These are phyloP conservation scores for Pangasius djambal DNA, from an alignment of 2,797 vertebrate species.

Conservation along the genomic window DNA sequence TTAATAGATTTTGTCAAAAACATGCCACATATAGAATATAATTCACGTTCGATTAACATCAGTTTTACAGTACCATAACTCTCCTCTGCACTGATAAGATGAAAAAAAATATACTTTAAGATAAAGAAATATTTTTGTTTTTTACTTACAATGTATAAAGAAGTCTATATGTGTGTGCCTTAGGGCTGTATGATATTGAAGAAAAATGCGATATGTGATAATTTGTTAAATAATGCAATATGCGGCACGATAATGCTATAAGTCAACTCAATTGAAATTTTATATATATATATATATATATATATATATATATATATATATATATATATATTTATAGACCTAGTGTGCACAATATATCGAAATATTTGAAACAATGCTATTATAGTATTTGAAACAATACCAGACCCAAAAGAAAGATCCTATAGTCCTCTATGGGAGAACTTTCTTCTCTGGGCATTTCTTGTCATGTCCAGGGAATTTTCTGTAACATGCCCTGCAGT, in stretches of 20 bases:
- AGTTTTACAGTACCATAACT: background rate
- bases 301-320: background rate
- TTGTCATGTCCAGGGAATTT: constrained; percentile 51
- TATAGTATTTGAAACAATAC: background rate
- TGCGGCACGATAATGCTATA: too few species aligned
- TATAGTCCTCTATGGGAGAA: background rate
- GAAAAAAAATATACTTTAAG: background rate
- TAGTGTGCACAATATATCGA: too few species aligned
- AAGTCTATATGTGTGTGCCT: background rate
- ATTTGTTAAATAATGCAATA: too few species aligned
- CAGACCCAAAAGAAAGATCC: constrained; percentile 12
- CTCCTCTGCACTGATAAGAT: background rate
- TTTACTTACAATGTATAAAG: background rate
- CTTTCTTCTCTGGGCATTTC: constrained; percentile 37
- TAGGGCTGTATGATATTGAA: too few species aligned
- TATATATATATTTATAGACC: too few species aligned
- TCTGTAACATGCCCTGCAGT: constrained; percentile 52
- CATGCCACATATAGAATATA: background rate
- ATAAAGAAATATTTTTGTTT: background rate
- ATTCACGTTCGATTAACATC: background rate
- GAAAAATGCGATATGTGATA: too few species aligned
- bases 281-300: too few species aligned
- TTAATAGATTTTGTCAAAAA: background rate
- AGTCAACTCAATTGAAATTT: too few species aligned
- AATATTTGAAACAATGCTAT: too few species aligned